phyloP scores from a whole-genome alignment of 2,797 vertebrate genomes.

The Hirundo rustica region DNA sequence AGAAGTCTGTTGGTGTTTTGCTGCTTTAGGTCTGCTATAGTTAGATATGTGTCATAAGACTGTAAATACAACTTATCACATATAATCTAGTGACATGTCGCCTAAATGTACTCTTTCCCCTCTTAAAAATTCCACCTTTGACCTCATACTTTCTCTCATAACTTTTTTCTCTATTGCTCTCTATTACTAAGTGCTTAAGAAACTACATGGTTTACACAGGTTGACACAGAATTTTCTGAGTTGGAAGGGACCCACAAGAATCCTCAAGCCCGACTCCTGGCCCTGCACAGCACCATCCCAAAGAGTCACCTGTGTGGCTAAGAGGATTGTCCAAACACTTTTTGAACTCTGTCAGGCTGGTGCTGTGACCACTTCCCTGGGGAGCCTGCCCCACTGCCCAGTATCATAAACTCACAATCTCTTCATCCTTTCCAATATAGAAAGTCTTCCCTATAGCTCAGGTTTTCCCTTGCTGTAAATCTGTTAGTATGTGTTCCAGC shows the following conservation, averaged over 20 bases:
- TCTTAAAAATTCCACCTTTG: neutral
- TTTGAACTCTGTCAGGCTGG: neutral
- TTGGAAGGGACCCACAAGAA: neutral
- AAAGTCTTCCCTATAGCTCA: neutral
- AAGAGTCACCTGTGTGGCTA: too few species aligned
- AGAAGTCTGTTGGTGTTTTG: neutral
- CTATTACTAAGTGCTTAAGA: neutral
- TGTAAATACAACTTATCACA: accelerated
- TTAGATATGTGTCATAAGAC: neutral
- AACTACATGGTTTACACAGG: neutral
- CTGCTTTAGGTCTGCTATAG: neutral
- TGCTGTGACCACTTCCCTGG: neutral
- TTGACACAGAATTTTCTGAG: neutral
- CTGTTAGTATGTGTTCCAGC: neutral
- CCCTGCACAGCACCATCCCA: too few species aligned
- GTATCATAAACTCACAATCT: neutral
- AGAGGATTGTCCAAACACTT: neutral
- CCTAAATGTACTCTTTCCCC: neutral
- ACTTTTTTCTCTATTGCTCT: neutral
- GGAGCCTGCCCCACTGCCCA: neutral
- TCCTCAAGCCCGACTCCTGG: neutral
- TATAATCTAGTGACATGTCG: neutral
- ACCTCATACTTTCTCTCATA: neutral
- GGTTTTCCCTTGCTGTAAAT: neutral
- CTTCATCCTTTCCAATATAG: neutral